Evolutionary conservation across 2,888 invertebrate genomes (phyloP), one percentile per base, ranked within the genome.

Genomic region (Dynastes grantii): DNA sequence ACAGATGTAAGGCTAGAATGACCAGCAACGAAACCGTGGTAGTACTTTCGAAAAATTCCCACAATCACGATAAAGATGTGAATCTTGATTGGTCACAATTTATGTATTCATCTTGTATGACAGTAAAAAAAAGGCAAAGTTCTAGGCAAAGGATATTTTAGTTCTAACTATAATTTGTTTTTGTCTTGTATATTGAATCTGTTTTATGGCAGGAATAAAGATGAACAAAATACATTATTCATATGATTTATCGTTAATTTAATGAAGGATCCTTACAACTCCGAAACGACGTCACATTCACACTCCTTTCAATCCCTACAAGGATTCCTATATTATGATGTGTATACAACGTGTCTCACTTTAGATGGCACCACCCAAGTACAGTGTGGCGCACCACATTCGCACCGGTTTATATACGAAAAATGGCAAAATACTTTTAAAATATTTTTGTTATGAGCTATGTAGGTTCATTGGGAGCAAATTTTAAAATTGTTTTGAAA

Each of bases 1-100:
- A 76, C 9, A 83, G 80, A 37, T 83, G 83, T 71, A 84, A 81
- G 70, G 73, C 79, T 51, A 80, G 81, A 73, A 53, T 85, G 71
- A 58, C 79, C 13, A 84, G 81, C 13, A 77, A 55, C 58, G 80
- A 77, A 51, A 61, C 61, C 79, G 78, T 65, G 70, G 84, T 79
- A 9, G 61, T 64, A 64, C 37, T 68, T 11, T 49, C 78, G 58
- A 79, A 78, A 37, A 76, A 51, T 11, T 2, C n/a, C 37, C 68
- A 68, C 45, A 68, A 68, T 49, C 68, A 68, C 13, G 49, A 27
- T 1, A 4, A 27, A 22, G 27, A 49, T 22, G 11, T 2, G 3
- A 22, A 49, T 29, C 27, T 63, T 2, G 51, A 68, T 68, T 49
- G 45, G 49, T 49, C 67, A 22, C 29, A 22, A 16, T 68, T 49